Conservation (phyloP, 1,140 invertebrate species). For the Caerostris extrusa region DNA sequence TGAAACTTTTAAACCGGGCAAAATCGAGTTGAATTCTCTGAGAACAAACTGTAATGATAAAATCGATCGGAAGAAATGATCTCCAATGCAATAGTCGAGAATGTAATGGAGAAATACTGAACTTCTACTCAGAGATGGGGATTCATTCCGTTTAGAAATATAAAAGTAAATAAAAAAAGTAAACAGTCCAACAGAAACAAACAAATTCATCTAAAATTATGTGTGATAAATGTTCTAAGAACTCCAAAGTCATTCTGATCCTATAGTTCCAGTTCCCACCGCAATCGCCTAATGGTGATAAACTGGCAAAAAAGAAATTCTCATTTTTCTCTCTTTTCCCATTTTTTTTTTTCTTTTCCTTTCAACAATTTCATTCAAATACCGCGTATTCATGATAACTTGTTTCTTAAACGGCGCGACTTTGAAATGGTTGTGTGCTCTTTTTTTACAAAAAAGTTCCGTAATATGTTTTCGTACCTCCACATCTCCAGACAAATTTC, state of each 20-base stretch:
- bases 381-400: constrained; percentile 55
- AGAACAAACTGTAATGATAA: background rate
- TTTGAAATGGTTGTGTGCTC: constrained; percentile 52
- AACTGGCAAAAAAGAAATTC: constrained; percentile 51
- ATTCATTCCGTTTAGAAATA: background rate
- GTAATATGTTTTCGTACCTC: constrained; percentile 22
- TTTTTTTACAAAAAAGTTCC: constrained; percentile 44
- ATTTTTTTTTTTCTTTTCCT: background rate
- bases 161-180: background rate
- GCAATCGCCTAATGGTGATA: constrained; percentile 52
- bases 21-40: background rate
- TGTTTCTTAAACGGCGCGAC: constrained; percentile 27
- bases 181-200: background rate
- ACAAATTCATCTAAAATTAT: constrained; percentile 25
- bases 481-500: constrained; percentile 9
- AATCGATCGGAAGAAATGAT: constrained; percentile 9
- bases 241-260: background rate
- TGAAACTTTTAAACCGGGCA: background rate
- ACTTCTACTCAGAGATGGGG: background rate
- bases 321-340: constrained; percentile 48
- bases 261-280: constrained; percentile 26
- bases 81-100: background rate
- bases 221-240: constrained; percentile 47
- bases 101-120: background rate
- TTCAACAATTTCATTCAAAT: constrained; percentile 61